Percentiles rank a stretch among this genome's conserved stretches.
These are phyloP conservation scores for Ramphastos sulfuratus DNA, from an alignment of 2,113 vertebrate genomes.

Conservation along the genomic window DNA sequence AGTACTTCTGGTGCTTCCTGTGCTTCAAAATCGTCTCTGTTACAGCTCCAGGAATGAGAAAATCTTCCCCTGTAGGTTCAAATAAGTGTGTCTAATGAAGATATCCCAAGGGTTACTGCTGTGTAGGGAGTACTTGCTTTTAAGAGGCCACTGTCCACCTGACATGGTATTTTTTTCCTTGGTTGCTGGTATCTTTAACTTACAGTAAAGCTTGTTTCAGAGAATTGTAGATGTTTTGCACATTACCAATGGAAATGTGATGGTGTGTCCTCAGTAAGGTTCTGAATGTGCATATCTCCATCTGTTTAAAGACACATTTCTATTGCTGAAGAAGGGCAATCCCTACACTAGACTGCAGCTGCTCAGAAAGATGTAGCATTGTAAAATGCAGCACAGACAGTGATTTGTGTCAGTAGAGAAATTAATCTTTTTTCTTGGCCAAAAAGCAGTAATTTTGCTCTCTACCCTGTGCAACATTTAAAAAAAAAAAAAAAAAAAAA, in stretches of 20 bases:
- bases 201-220: conserved; percentile 10
- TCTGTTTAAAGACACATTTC: background rate
- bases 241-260: background rate
- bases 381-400: background rate
- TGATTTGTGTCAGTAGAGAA: background rate
- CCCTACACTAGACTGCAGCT: conserved; percentile 12
- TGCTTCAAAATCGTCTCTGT: background rate
- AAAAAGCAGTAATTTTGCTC: conserved; percentile 18
- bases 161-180: background rate
- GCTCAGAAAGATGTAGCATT: background rate
- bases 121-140: background rate
- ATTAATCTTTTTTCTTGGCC: background rate
- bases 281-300: conserved; percentile 17
- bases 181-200: conserved; percentile 6
- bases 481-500: background rate
- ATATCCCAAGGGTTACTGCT: background rate
- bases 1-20: background rate
- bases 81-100: background rate
- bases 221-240: background rate
- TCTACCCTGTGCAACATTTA: background rate
- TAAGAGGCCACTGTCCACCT: background rate
- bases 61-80: background rate
- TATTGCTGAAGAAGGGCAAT: background rate
- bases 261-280: background rate
- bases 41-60: background rate